Conservation (phyloP, 2,113 vertebrate genomes). For the Platysternon megacephalum region DNA sequence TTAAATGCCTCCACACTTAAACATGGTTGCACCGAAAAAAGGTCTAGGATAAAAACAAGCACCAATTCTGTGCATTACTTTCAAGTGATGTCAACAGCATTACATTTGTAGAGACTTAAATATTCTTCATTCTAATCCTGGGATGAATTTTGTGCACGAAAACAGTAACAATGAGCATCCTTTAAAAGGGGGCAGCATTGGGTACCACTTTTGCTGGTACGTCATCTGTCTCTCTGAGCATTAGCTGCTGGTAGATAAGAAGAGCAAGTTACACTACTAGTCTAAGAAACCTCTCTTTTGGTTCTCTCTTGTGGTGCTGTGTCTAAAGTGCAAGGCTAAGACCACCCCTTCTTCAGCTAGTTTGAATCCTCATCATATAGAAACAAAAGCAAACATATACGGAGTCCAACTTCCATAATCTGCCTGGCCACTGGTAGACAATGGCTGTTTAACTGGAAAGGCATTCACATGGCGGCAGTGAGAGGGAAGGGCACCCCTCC, state of each 20-base stretch:
- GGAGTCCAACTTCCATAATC: neutral
- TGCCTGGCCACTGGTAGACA: neutral
- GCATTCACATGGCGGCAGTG: neutral
- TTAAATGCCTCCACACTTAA: neutral
- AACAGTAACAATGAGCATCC: neutral
- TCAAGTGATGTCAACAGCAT: neutral
- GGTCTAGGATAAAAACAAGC: neutral
- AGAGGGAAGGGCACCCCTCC: neutral
- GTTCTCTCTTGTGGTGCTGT: neutral
- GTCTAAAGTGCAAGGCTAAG: neutral
- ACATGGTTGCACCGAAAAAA: neutral
- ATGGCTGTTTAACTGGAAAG: neutral
- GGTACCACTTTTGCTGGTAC: neutral
- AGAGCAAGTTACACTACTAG: neutral
- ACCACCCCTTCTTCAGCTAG: fast-evolving
- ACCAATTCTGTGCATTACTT: neutral
- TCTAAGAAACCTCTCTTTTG: neutral
- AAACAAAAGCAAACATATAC: neutral
- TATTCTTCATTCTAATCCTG: neutral
- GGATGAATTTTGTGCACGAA: neutral
- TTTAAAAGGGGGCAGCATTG: neutral
- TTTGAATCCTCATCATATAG: neutral
- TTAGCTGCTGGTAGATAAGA: neutral
- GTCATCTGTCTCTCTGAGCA: neutral
- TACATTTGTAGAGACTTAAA: neutral